Evolutionary conservation across 1,140 invertebrate genomes (phyloP).

Genomic region (Notospermus geniculatus): DNA sequence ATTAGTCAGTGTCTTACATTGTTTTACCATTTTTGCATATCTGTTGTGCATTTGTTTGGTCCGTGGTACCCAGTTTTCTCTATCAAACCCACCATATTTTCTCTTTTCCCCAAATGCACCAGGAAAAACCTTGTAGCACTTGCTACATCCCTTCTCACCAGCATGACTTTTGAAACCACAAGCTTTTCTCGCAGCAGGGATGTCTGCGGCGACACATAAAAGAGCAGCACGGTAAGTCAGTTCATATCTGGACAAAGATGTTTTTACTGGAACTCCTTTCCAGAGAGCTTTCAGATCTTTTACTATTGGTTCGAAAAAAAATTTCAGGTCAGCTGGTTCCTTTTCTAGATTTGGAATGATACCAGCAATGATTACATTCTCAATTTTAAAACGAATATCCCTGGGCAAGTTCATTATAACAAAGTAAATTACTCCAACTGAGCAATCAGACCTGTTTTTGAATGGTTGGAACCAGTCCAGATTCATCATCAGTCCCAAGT

Average conservation of each 20-base stretch:
- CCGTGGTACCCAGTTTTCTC: too few species aligned
- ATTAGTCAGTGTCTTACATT: too few species aligned
- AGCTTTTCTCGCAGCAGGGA: constrained; percentile 25
- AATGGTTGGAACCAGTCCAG: constrained; percentile 24
- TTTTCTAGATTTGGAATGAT: constrained; percentile 21
- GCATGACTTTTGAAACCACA: constrained; percentile 24
- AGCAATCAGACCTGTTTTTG: constrained; percentile 13
- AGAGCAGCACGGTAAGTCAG: constrained; percentile 19
- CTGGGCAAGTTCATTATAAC: constrained; percentile 13
- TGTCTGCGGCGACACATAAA: constrained; percentile 25
- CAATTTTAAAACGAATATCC: constrained; percentile 9
- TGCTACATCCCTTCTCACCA: constrained; percentile 11
- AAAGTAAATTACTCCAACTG: constrained; percentile 21
- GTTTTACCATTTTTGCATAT: too few species aligned
- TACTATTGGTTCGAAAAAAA: constrained; percentile 21
- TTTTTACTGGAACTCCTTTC: constrained; percentile 7
- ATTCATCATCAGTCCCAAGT: constrained; percentile 17
- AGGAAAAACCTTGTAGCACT: too few species aligned
- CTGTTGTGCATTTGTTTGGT: too few species aligned
- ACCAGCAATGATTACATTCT: constrained; percentile 14
- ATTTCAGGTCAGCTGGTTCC: constrained; percentile 12
- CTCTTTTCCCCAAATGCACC: too few species aligned
- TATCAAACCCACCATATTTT: too few species aligned
- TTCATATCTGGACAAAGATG: background rate
- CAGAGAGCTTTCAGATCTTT: constrained; percentile 21